A percentile compares a stretch with the other conserved stretches of the same genome.
phyloP scores from a whole-genome alignment of 2,888 invertebrate species.

The Melieria crassipennis region DNA sequence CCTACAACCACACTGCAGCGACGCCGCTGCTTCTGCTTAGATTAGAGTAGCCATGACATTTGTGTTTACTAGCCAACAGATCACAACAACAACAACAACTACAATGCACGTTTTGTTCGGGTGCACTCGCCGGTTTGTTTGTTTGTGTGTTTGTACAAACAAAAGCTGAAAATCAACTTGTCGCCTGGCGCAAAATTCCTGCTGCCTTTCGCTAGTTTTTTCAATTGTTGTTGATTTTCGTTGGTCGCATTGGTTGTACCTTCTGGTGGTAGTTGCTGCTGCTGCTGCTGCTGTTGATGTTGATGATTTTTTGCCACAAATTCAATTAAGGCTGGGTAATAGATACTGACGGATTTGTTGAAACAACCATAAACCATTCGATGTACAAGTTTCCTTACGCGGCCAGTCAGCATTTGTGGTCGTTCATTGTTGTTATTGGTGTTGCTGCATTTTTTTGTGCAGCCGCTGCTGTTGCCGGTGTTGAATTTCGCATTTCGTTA shows the following conservation, averaged over 20 bases:
- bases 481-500: no score
- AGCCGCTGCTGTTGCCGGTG: background rate
- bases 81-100: background rate
- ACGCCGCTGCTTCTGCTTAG: background rate
- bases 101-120: background rate
- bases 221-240: background rate
- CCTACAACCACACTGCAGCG: background rate
- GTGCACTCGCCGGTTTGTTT: background rate
- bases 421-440: constrained; percentile 15
- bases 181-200: constrained; percentile 36
- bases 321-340: constrained; percentile 46
- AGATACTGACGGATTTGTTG: constrained; percentile 45
- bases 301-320: constrained; percentile 25
- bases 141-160: constrained; percentile 5
- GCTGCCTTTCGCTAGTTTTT: background rate
- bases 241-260: background rate
- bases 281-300: constrained; percentile 18
- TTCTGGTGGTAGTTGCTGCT: constrained; percentile 31
- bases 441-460: background rate
- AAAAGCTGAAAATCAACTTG: constrained; percentile 38
- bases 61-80: no score
- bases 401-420: constrained; percentile 22
- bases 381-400: constrained; percentile 43
- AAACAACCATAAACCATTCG: constrained; percentile 40
- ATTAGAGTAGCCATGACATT: background rate